Evolutionary conservation across 2,113 vertebrate genomes (phyloP).

Genomic region (Rhinoptilus africanus): DNA sequence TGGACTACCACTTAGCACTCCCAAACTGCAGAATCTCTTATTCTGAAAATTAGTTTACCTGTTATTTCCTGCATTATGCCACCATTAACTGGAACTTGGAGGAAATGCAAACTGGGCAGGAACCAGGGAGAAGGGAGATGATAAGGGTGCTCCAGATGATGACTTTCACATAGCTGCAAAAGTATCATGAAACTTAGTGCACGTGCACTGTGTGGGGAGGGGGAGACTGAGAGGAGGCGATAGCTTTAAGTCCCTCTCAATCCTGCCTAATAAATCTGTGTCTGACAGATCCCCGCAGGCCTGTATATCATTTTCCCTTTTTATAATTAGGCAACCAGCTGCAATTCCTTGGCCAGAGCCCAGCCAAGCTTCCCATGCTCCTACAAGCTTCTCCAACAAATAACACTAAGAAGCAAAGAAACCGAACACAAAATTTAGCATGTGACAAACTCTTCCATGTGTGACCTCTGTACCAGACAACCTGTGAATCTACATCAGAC

Average conservation of each 20-base stretch:
- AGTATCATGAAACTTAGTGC: not conserved
- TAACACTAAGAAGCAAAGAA: not conserved
- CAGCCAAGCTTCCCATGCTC: conserved; percentile 30
- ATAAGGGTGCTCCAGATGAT: not conserved
- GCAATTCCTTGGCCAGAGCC: conserved; percentile 23
- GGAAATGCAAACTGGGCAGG: not conserved
- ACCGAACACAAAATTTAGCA: conserved; percentile 6
- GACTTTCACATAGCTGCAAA: not conserved
- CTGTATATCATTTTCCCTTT: conserved; percentile 28
- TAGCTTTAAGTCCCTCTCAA: conserved; percentile 18
- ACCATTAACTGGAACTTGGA: not conserved
- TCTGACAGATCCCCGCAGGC: conserved; percentile 28
- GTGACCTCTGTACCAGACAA: conserved; percentile 10
- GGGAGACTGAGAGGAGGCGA: not conserved
- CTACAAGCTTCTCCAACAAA: not conserved
- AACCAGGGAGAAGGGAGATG: not conserved
- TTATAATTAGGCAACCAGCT: conserved; percentile 56
- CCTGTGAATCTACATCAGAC: not conserved
- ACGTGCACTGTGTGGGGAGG: not conserved
- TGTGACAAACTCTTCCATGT: conserved; percentile 30
- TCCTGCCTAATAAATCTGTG: conserved; percentile 53
- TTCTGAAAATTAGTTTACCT: not conserved
- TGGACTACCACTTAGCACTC: not conserved
- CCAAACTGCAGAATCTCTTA: not conserved
- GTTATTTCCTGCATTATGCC: not conserved